Conservation (phyloP, 2,797 vertebrate species). For the Odontamblyopus lacepedii region DNA sequence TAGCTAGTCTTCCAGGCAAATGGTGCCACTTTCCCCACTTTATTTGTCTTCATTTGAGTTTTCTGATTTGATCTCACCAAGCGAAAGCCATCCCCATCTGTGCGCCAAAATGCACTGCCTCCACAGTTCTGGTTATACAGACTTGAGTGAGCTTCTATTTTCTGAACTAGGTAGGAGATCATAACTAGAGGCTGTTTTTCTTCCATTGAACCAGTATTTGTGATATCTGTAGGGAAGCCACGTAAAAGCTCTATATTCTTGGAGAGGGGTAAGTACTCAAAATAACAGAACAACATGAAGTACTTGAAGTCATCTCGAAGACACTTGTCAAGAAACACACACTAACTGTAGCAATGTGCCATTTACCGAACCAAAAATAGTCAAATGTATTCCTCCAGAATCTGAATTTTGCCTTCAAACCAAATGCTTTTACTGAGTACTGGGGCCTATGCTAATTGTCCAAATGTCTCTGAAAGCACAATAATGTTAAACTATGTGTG, state of each 20-base stretch:
- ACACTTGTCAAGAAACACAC: too few species aligned
- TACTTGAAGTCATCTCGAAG: too few species aligned
- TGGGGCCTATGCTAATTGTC: too few species aligned
- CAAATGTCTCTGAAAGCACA: too few species aligned
- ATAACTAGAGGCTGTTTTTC: neutral
- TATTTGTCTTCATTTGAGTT: conserved; percentile 11
- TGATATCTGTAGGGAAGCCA: neutral
- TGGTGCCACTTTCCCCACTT: neutral
- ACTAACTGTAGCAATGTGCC: too few species aligned
- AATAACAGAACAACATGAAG: too few species aligned
- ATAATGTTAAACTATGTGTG: neutral
- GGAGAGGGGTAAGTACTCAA: too few species aligned
- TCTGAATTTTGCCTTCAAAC: too few species aligned
- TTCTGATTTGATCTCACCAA: conserved; percentile 9
- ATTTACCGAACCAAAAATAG: too few species aligned
- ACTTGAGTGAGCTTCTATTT: neutral
- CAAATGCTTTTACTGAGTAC: too few species aligned
- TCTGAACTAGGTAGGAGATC: neutral
- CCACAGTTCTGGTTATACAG: neutral
- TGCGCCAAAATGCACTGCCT: neutral
- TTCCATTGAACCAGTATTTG: neutral
- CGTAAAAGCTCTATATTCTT: too few species aligned
- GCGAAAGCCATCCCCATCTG: conserved; percentile 11
- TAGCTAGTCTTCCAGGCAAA: conserved; percentile 5
- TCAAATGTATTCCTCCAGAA: too few species aligned